Evolutionary conservation across 2,113 vertebrate genomes (phyloP).

Genomic region (Saccopteryx leptura): DNA sequence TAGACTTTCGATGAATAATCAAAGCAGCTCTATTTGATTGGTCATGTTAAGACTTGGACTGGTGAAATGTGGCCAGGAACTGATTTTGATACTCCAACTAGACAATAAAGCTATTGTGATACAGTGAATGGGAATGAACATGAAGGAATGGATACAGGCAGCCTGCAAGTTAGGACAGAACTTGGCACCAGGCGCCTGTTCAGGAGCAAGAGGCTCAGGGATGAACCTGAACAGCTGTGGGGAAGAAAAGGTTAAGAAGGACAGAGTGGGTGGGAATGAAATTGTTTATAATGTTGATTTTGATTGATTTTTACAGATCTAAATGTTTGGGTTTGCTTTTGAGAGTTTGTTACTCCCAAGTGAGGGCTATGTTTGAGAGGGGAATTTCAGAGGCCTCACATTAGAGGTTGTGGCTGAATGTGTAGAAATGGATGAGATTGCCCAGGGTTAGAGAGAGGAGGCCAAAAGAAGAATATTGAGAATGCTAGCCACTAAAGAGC

Average conservation of each 20-base stretch:
- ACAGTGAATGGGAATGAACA: neutral
- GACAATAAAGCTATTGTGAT: neutral
- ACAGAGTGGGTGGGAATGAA: neutral
- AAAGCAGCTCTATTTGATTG: neutral
- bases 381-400: neutral
- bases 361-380: neutral
- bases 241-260: neutral
- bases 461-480: neutral
- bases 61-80: neutral
- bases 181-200: no score
- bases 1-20: neutral
- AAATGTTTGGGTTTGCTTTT: constrained; percentile 32
- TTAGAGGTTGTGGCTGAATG: neutral
- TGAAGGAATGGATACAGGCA: neutral
- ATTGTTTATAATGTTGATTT: constrained; percentile 1
- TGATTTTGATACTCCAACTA: neutral
- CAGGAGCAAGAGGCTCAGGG: neutral
- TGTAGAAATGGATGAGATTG: neutral
- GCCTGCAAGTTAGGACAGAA: neutral
- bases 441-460: neutral
- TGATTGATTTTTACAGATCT: neutral
- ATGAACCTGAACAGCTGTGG: neutral
- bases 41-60: neutral
- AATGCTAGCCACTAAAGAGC: neutral
- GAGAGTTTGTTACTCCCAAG: neutral